A percentile compares a stretch with the other conserved stretches of the same genome.
phyloP scores from a whole-genome alignment of 2,113 vertebrate genomes.

The Aix galericulata region DNA sequence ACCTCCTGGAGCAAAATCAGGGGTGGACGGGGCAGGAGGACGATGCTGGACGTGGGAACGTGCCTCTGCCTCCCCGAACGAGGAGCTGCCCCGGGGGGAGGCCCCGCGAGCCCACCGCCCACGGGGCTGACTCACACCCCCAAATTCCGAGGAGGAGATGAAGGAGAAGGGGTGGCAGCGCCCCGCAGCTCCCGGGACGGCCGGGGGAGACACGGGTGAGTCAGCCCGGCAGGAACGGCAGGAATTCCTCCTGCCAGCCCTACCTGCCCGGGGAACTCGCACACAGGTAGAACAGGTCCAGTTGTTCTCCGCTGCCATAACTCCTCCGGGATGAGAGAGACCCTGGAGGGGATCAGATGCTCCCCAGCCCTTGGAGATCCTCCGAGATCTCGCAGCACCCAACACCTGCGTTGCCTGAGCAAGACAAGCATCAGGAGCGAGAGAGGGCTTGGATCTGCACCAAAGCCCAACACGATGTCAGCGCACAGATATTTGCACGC shows the following conservation, averaged over 20 bases:
- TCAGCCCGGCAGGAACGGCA: slow-evolving; percentile 24
- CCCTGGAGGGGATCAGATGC: neutral
- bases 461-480: fast-evolving
- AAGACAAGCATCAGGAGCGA: neutral
- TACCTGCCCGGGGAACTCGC: slow-evolving; percentile 13
- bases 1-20: too few species aligned
- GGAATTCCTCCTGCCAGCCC: neutral
- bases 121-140: neutral
- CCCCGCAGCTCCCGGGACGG: neutral
- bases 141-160: neutral
- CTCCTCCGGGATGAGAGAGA: neutral
- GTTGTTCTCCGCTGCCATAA: neutral
- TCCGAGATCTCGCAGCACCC: neutral
- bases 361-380: neutral
- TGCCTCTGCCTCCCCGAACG: neutral
- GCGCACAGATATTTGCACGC: fast-evolving
- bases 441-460: neutral
- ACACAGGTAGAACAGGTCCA: slow-evolving; percentile 42
- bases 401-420: neutral
- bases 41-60: neutral
- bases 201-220: slow-evolving; percentile 8
- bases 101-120: neutral
- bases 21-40: too few species aligned
- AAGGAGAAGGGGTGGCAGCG: neutral
- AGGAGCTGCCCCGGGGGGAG: neutral